Evolutionary conservation across 2,113 vertebrate genomes (phyloP).

Genomic region (Scomber colias): DNA sequence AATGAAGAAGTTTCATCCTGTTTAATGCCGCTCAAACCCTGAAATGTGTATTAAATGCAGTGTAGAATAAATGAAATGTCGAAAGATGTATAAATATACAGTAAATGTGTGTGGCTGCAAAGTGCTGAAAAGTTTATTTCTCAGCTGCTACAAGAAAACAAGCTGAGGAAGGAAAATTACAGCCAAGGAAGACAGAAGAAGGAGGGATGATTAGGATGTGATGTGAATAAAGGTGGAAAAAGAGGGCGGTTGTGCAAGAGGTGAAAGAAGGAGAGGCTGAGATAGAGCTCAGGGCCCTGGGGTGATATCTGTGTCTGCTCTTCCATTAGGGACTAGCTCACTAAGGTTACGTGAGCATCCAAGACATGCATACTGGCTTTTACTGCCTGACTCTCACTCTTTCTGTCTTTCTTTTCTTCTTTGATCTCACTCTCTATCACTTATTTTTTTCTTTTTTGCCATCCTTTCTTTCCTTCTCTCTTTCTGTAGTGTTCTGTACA

Average conservation of each 20-base stretch:
- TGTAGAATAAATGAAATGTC: background rate
- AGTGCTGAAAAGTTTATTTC: background rate
- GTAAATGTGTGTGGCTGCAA: background rate
- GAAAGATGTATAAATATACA: background rate
- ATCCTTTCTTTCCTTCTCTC: background rate
- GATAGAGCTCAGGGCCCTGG: conserved; percentile 55
- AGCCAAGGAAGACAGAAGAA: background rate
- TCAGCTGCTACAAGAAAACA: background rate
- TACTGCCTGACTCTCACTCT: conserved; percentile 1
- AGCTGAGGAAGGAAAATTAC: background rate
- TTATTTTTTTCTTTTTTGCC: background rate
- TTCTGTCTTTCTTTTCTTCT: conserved; percentile 4
- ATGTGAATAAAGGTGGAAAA: conserved; percentile 35
- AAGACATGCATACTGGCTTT: conserved; percentile 37
- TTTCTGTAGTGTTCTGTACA: background rate
- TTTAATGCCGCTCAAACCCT: background rate
- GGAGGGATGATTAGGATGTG: conserved; percentile 2
- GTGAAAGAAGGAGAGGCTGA: conserved; percentile 51
- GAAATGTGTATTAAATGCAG: background rate
- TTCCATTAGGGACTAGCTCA: conserved; percentile 71
- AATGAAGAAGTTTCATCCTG: background rate
- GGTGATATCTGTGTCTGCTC: conserved; percentile 69
- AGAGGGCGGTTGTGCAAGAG: conserved; percentile 47
- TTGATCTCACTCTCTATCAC: background rate
- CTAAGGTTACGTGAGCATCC: conserved; percentile 68